These are phyloP conservation scores for Neolamprologus sp. DNA, from an alignment of 2,113 vertebrate species.

Conservation along the genomic window DNA sequence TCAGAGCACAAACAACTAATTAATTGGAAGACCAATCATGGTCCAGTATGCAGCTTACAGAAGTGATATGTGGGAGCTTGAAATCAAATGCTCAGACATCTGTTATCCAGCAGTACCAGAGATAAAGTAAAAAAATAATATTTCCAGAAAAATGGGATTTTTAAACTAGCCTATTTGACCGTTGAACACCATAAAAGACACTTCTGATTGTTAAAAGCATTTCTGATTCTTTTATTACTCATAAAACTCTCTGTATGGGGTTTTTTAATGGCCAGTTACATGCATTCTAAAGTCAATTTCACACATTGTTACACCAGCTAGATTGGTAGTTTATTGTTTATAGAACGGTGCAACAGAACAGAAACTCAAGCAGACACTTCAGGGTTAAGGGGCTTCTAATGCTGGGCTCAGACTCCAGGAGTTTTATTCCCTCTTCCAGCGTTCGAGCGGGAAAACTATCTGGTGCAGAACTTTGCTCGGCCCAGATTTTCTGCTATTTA, in stretches of 20 bases:
- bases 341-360: neutral
- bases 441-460: neutral
- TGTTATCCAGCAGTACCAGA: neutral
- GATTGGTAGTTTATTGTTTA: neutral
- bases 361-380: neutral
- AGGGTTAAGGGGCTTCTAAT: neutral
- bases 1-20: neutral
- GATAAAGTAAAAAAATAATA: neutral
- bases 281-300: neutral
- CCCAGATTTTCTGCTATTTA: neutral
- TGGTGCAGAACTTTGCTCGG: neutral
- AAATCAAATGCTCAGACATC: neutral
- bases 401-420: neutral
- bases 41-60: neutral
- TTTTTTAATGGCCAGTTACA: neutral
- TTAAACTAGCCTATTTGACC: neutral
- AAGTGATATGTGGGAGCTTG: neutral
- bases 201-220: neutral
- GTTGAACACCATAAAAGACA: neutral
- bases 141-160: neutral
- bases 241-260: neutral
- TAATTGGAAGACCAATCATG: neutral
- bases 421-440: neutral
- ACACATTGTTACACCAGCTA: neutral
- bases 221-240: neutral